Base-by-base conservation (phyloP, 2,888 invertebrate species). In the Acronicta alni region DNA sequence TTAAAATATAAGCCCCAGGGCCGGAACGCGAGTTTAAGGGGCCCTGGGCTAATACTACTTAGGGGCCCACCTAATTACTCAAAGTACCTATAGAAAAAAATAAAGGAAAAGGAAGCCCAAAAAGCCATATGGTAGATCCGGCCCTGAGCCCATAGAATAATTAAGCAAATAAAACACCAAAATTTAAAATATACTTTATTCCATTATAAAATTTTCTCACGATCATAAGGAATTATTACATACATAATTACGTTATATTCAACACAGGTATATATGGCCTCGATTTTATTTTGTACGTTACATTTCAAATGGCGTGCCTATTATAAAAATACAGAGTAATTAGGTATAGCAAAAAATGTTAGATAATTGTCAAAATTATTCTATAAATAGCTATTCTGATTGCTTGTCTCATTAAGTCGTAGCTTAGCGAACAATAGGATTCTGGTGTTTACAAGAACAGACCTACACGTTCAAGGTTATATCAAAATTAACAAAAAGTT, bases 171-270 rank as follows among this genome's bases (percentile, higher is more conserved):
- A 18, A 77, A 77, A 70, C 62, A n/a, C 53, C 49, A 44, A 38
- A 60, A 65, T 59, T 66, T 61, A 69, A 72, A 71, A 80, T 67
- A 76, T 71, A 67, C 60, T 81, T 75, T 81, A 79, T 69, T 81
- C 26, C 45, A 68, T 68, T 75, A 75, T 72, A 75, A 70, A 66
- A 72, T 72, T 74, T 75, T 66, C 72, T 62, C 75, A 77, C 73
- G 66, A 60, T 48, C 61, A 66, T 66, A 71, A 67, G 64, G 54
- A 61, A 67, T 53, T 18, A 66, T 56, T 60, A 64, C 49, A 58
- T 45, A 59, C 14, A 47, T 58, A 43, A 54, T 54, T 53, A 67
- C 57, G 57, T 64, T 61, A 57, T 42, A 69, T 54, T 51, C 60
- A 70, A 70, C 67, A 49, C 45, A 57, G 42, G 55, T 65, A 62